Evolutionary conservation across 2,888 invertebrate species (phyloP), one percentile per base, ranked within the genome.

Genomic region (Tenodera sinensis): DNA sequence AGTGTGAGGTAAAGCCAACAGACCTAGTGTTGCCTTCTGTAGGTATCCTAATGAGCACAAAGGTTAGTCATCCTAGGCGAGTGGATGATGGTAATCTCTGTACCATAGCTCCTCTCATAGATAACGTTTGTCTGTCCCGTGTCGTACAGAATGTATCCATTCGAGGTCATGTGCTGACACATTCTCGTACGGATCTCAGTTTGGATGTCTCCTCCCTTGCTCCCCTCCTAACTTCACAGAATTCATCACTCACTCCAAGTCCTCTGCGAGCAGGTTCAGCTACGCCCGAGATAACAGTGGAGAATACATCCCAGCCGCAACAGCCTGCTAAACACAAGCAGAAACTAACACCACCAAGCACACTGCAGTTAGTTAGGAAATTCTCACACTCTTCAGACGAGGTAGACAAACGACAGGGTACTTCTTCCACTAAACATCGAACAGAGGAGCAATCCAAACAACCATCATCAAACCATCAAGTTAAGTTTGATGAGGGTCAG

Each of bases 301-400:
- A 94, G 83, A 89, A 88, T n/a, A 71, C 85, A 28, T 30, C 83
- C 27, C 30, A 83, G 20, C 87, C 92, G 12, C 88, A 71, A 89
- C 91, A 3, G 92, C 94, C 92, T 7, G 92, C 47, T 7, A 71
- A n/a, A 83, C 83, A 88, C 20, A 54, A 83, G 84, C 15, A 30
- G 30, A 91, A 91, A 84, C 71, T 91, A 42, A 91, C 93, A 27
- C 96, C 95, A 25, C 95, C 95, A 0, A 95, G 93, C 81, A 94
- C 94, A 0, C 92, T 96, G 9, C 92, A 95, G 90, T 92, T 96
- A 1, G 93, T 95, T 0, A 95, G 95, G 91, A 96, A 96, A 91
- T 93, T 96, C 47, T 96, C 96, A n/a, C 96, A 96, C 91, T 96
- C 96, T 54, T 96, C 96, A 0, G 95, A 95, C 12, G 96, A 96